phyloP scores from a whole-genome alignment of 2,113 vertebrate species.

The Rhagologus leucostigma region DNA sequence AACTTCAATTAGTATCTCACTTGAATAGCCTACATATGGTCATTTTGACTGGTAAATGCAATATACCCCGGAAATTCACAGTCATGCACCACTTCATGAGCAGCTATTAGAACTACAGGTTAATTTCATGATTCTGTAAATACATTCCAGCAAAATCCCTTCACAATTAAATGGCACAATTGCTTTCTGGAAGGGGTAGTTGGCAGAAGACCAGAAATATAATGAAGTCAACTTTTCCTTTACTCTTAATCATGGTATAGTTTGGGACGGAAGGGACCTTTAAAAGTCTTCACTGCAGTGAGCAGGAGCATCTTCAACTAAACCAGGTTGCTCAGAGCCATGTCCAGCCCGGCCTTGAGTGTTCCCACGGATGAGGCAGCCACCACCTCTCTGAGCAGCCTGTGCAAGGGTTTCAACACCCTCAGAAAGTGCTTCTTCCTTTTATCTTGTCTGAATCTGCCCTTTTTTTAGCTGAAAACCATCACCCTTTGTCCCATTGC shows the following conservation, averaged over 20 bases:
- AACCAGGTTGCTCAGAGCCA: too few species aligned
- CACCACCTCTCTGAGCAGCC: background rate
- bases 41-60: background rate
- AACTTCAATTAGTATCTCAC: accelerated
- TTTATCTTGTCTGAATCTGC: accelerated
- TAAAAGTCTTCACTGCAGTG: background rate
- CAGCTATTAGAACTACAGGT: background rate
- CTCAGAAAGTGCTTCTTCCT: background rate
- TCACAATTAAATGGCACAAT: background rate
- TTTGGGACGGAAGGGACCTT: background rate
- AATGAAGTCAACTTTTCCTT: background rate
- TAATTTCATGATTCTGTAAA: background rate
- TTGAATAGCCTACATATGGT: background rate
- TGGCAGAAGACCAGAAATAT: background rate
- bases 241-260: accelerated
- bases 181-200: background rate
- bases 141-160: background rate
- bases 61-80: background rate
- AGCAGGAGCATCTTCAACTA: background rate
- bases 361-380: background rate
- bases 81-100: background rate
- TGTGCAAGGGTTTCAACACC: background rate
- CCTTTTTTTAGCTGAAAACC: background rate
- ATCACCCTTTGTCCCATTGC: background rate
- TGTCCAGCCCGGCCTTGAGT: too few species aligned